Percentiles rank a stretch among this genome's conserved stretches.
Evolutionary conservation across 2,797 vertebrate genomes (phyloP).

Genomic region (Rachycentron canadum): DNA sequence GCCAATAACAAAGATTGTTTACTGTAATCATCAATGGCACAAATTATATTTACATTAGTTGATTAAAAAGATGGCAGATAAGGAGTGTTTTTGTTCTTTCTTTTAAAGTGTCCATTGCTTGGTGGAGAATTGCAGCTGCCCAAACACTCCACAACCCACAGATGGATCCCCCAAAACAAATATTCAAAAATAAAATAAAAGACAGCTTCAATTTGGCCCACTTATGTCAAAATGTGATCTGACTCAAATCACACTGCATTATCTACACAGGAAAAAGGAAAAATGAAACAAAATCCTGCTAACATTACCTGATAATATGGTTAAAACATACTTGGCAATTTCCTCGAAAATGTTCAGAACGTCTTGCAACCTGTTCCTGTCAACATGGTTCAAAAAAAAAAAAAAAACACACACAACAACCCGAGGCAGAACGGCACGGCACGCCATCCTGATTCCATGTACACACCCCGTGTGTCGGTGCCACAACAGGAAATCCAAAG

Average conservation of each 20-base stretch:
- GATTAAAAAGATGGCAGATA: slow-evolving; percentile 41
- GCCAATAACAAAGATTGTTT: slow-evolving; percentile 39
- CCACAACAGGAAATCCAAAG: slow-evolving; percentile 40
- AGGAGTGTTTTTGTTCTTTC: slow-evolving; percentile 40
- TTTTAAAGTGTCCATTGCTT: slow-evolving; percentile 9
- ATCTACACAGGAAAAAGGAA: slow-evolving; percentile 28
- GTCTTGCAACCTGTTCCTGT: slow-evolving; percentile 14
- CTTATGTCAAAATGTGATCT: slow-evolving; percentile 34
- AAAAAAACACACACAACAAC: slow-evolving; percentile 10
- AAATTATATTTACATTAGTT: slow-evolving; percentile 47
- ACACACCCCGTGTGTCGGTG: slow-evolving; percentile 30
- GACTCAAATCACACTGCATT: slow-evolving; percentile 38
- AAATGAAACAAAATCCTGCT: slow-evolving; percentile 21
- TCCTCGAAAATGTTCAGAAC: slow-evolving; percentile 30
- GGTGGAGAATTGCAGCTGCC: slow-evolving; percentile 35
- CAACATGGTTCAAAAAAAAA: slow-evolving; percentile 23
- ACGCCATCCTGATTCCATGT: slow-evolving; percentile 43
- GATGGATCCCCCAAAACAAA: background rate
- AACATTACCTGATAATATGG: slow-evolving; percentile 24
- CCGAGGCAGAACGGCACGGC: slow-evolving; percentile 50
- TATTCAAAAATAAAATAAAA: slow-evolving; percentile 11
- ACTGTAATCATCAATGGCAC: slow-evolving; percentile 58
- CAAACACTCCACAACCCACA: slow-evolving; percentile 35
- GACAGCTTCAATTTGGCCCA: slow-evolving; percentile 54
- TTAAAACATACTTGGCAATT: slow-evolving; percentile 63